A percentile compares a stretch with the other conserved stretches of the same genome.
Evolutionary conservation across 2,888 invertebrate genomes (phyloP).

Genomic region (Corythucha ciliata): DNA sequence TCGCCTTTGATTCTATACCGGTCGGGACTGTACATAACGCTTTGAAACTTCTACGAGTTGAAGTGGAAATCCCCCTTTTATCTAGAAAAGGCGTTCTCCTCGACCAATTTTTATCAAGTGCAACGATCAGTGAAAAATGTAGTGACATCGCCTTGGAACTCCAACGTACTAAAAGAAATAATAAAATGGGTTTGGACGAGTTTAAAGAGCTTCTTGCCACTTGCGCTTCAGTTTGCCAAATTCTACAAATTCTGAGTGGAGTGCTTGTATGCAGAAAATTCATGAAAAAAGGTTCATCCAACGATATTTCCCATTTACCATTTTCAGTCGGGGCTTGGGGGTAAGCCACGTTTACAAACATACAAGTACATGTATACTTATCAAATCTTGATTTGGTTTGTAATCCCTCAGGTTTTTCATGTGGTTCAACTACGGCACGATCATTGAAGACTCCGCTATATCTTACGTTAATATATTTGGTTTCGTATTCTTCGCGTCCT

Average conservation of each 20-base stretch:
- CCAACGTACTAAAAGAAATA: too few species aligned
- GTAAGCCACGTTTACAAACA: slow-evolving; percentile 43
- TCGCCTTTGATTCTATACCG: too few species aligned
- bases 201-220: slow-evolving; percentile 23
- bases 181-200: slow-evolving; percentile 21
- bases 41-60: too few species aligned
- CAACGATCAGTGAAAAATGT: too few species aligned
- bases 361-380: not conserved
- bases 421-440: slow-evolving; percentile 71
- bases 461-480: slow-evolving; percentile 69
- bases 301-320: slow-evolving; percentile 64
- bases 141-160: too few species aligned
- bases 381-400: slow-evolving; percentile 37
- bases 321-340: slow-evolving; percentile 69
- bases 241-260: slow-evolving; percentile 76
- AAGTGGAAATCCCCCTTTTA: too few species aligned
- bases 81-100: too few species aligned
- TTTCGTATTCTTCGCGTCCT: slow-evolving; percentile 47
- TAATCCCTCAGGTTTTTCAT: slow-evolving; percentile 64
- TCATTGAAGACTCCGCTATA: slow-evolving; percentile 61
- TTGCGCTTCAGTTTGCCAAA: slow-evolving; percentile 53
- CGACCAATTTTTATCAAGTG: too few species aligned
- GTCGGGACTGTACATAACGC: too few species aligned
- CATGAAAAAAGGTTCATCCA: slow-evolving; percentile 61
- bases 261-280: slow-evolving; percentile 71